Base-by-base conservation (phyloP, 2,888 invertebrate genomes). In the Cremastinae sp. region DNA sequence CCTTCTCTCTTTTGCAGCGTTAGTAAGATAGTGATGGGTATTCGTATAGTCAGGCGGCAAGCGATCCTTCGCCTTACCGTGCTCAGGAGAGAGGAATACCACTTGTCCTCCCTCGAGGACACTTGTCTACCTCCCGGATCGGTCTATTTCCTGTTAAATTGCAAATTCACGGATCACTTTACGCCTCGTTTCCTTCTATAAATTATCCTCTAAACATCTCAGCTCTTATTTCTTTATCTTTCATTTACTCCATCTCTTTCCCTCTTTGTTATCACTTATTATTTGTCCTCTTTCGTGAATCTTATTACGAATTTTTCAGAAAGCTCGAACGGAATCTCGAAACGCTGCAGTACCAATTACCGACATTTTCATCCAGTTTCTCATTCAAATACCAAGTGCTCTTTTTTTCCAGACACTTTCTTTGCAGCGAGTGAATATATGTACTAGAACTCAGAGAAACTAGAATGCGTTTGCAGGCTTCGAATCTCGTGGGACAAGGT, bases 91-190 rank as follows among this genome's bases (percentile, higher is more conserved):
- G 28, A 28, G 28, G 35, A 20, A 49, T 56, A 18, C 18, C 41
- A 20, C 18, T 18, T 8, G 20, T n/a, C 12, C 58, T 68, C 64
- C 43, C 58, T 18, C 28, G 56, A 58, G 66, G 45, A 58, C 53
- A 69, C 28, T 68, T 56, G 22, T 56, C 43, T 59, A 64, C 28
- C 28, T 55, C 12, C 16, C 47, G 53, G 58, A 39, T 35, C 49
- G 39, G 69, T 41, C 45, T 45, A 51, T 69, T 69, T 22, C n/a
- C 62, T 49, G 73, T 69, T 58, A 69, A 76, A 76, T 73, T 64
- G 72, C 69, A 59, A 76, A 76, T 75, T 75, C 62, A 58, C 66
- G 56, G 56, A 59, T 59, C 68, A 69, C 64, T 73, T 76, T 73
- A 65, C 35, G 56, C 51, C 35, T 47, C 72, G 43, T 68, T 59